These are phyloP conservation scores for Bos javanicus DNA, from an alignment of 2,113 vertebrate species.

Conservation along the genomic window DNA sequence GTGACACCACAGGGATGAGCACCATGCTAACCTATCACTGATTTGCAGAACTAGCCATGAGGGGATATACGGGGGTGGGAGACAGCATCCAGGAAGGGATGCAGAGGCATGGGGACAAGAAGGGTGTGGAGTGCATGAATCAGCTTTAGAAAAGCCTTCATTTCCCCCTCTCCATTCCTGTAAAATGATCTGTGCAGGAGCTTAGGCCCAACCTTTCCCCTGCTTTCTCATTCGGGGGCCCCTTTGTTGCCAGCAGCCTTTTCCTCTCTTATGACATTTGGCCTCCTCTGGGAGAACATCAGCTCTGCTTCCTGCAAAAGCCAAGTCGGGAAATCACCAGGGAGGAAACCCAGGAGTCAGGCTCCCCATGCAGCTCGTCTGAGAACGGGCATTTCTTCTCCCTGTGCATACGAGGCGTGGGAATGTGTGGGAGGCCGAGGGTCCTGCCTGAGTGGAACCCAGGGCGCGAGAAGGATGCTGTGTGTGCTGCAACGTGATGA, in stretches of 20 bases:
- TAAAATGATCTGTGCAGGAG: conserved; percentile 63
- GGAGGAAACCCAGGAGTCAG: conserved; percentile 64
- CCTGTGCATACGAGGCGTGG: neutral
- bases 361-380: neutral
- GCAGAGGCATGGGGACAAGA: neutral
- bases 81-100: conserved; percentile 25
- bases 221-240: conserved; percentile 11
- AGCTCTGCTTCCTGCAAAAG: conserved; percentile 72
- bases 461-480: neutral
- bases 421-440: neutral
- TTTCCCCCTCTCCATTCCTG: conserved; percentile 7
- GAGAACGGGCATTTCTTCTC: conserved; percentile 45
- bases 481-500: neutral
- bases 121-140: neutral
- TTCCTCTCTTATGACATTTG: conserved; percentile 62
- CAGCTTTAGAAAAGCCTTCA: conserved; percentile 12
- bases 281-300: conserved; percentile 68
- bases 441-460: neutral
- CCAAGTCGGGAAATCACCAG: conserved; percentile 65
- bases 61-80: neutral
- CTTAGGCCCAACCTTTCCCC: conserved; percentile 24
- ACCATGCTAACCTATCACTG: conserved; percentile 69
- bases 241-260: conserved; percentile 51
- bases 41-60: conserved; percentile 71
- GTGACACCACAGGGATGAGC: conserved; percentile 77